Base-by-base conservation (phyloP, 2,113 vertebrate species). In the Passer domesticus region DNA sequence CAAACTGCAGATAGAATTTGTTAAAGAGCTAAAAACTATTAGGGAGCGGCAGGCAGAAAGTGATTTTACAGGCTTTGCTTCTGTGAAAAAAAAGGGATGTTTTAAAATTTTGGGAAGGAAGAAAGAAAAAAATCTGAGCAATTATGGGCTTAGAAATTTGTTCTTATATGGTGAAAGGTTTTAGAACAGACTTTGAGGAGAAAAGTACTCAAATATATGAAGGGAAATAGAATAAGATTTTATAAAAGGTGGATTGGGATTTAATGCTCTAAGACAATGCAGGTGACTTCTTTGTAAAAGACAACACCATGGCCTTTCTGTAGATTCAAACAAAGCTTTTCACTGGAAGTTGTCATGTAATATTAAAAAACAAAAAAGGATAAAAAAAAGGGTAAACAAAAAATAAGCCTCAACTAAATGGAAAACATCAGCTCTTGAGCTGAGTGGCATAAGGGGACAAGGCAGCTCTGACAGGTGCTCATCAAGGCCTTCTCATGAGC, bases 1-100 rank as follows among this genome's bases (percentile, higher is more conserved):
- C 85, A 94, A 75, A 72, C 22, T 87, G 22, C 6, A 83, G 73
- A 53, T 44, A 28, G 46, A 91, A 90, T 44, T 91, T 67, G 62
- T 87, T 81, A 75, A 87, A 92, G 87, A 79, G 77, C 60, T 94
- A 87, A 82, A 82, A 95, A 58, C 52, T 93, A 25, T 52, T 64
- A 89, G 33, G 16, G 66, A 82, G 52, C 46, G 1, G 33, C n/a
- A 73, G 46, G 24, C 75, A 90, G 74, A 82, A 91, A 75, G 37
- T 56, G 16, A 39, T 55, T n/a, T 30, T 44, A 39, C 11, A 66
- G 31, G 31, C 25, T 91, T 89, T 58, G 16, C 18, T 68, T 70
- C 67, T 62, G 9, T 63, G 22, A 92, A 88, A 68, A 88, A 89
- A 9, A 10, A 49, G 56, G 27, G 41, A 23, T 11, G 6, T 43